Base-by-base conservation (phyloP, 2,888 invertebrate genomes). In the Prostheceraeus crozeri region DNA sequence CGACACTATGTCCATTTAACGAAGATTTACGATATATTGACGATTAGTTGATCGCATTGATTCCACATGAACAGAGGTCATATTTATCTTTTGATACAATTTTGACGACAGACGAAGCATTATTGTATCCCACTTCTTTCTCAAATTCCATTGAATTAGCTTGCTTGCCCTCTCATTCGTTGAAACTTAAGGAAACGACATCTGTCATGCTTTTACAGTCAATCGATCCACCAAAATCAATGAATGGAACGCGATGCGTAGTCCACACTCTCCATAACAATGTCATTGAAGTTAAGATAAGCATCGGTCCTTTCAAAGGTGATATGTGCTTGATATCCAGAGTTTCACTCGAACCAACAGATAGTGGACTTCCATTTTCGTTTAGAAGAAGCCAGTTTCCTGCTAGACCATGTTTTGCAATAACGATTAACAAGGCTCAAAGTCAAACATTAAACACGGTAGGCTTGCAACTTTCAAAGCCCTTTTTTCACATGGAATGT, bases 211-310 rank as follows among this genome's bases (percentile, higher is more conserved):
- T 64, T 3, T 52, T 64, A 11, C 28, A 62, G 6, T 63, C 62
- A 21, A 3, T 64, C 3, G 48, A 64, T 52, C 36, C 60, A 10
- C 56, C 28, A 19, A 45, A 59, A 46, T 56, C 62, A 11, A 61
- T 61, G n/a, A 65, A 65, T 45, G 65, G 65, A 6, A 65, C 65
- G 8, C 19, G 62, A 35, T 31, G 63, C n/a, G 14, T 28, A 14
- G 56, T 65, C 19, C 33, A 33, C n/a, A 52, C 1, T 1, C 52
- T 62, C 16, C 19, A 28, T 28, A 28, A 16, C 10, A 3, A 62
- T 35, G 56, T 60, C 14, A 61, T 57, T 8, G 21, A 62, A 11
- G 57, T 30, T 16, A 2, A 14, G 31, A 60, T 60, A 27, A 23
- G 36, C 21, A 40, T 23, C 57, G 62, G 62, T 10, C 11, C 31